Percentiles rank a stretch among this genome's conserved stretches.
phyloP scores from a whole-genome alignment of 2,888 invertebrate species.

The Stenichneumon culpator region DNA sequence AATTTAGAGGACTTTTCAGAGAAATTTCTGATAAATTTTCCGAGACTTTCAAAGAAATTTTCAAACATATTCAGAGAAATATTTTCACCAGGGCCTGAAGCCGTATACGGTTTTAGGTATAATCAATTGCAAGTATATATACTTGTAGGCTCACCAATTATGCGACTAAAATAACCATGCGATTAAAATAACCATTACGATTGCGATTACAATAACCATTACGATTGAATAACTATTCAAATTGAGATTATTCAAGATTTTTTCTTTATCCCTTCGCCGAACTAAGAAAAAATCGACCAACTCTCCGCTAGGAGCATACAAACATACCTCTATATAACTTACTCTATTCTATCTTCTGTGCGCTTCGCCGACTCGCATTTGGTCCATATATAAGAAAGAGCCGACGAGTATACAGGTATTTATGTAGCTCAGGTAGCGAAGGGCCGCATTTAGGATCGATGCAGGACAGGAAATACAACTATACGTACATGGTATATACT shows the following conservation, averaged over 20 bases:
- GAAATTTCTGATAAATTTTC: too few relatives aligned
- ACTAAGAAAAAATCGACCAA: background rate
- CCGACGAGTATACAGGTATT: slow-evolving; percentile 35
- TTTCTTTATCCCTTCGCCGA: background rate
- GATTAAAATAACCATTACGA: background rate
- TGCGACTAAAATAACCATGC: background rate
- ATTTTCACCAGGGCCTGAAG: too few relatives aligned
- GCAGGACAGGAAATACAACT: slow-evolving; percentile 43
- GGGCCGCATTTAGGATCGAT: slow-evolving; percentile 52
- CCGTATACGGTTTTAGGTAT: background rate
- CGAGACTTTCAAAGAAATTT: too few relatives aligned
- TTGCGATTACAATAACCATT: background rate
- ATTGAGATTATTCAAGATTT: background rate
- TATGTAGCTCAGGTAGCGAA: slow-evolving; percentile 37
- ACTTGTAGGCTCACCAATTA: background rate
- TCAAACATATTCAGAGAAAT: too few relatives aligned
- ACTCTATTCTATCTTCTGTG: slow-evolving; percentile 36
- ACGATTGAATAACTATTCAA: background rate
- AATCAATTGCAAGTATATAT: background rate
- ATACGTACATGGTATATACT: slow-evolving; percentile 7
- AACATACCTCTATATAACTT: background rate
- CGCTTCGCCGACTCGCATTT: slow-evolving; percentile 22
- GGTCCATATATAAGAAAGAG: slow-evolving; percentile 42
- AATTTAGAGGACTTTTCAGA: too few relatives aligned
- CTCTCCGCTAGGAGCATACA: background rate